Evolutionary conservation across 1,140 invertebrate species (phyloP).

Genomic region (Drosophila erecta): DNA sequence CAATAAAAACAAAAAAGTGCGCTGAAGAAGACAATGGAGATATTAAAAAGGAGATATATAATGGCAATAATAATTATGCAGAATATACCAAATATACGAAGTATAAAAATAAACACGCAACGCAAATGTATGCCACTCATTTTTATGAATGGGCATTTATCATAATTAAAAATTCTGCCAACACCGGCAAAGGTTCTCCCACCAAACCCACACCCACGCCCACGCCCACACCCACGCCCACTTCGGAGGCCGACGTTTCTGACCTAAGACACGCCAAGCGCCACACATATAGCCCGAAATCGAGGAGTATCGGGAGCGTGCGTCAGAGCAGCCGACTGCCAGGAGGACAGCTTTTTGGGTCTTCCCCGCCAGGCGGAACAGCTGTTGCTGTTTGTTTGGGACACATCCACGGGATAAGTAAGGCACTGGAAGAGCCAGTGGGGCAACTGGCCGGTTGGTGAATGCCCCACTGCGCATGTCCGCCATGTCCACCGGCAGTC

Average conservation of each 20-base stretch:
- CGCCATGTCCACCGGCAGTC: conserved; percentile 50
- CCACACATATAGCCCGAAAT: conserved; percentile 43
- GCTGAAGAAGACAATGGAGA: conserved; percentile 1
- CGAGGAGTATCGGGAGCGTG: conserved; percentile 49
- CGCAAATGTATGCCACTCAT: conserved; percentile 67
- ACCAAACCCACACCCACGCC: background rate
- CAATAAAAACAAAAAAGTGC: background rate
- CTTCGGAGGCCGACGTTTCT: conserved; percentile 59
- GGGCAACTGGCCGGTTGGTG: conserved; percentile 41
- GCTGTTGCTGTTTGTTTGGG: conserved; percentile 59
- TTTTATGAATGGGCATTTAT: conserved; percentile 81
- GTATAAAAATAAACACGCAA: conserved; percentile 69
- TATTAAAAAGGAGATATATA: conserved; percentile 9
- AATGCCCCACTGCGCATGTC: conserved; percentile 39
- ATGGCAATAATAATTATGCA: conserved; percentile 68
- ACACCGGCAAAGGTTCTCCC: conserved; percentile 18
- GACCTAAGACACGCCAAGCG: conserved; percentile 75
- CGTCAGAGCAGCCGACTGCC: conserved; percentile 36
- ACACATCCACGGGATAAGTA: conserved; percentile 21
- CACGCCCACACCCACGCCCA: background rate
- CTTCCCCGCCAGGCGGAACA: conserved; percentile 26
- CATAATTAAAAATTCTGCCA: conserved; percentile 78
- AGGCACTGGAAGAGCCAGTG: conserved; percentile 42
- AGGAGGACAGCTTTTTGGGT: conserved; percentile 37
- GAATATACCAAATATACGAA: conserved; percentile 44